phyloP scores from a whole-genome alignment of 92 coral and sea anemone species.

The Phenganax stokvisi region DNA sequence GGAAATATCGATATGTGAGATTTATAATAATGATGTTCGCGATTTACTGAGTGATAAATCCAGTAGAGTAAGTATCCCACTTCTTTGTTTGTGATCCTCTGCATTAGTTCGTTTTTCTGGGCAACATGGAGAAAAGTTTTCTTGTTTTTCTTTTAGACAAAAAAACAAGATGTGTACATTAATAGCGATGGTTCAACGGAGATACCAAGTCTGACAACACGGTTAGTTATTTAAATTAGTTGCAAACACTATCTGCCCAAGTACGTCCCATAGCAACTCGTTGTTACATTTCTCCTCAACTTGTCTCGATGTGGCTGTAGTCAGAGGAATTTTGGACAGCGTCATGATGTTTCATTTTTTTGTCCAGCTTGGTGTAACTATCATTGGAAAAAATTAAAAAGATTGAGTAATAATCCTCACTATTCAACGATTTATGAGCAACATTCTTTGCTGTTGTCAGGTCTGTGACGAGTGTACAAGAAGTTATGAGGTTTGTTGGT shows the following conservation, averaged over 20 bases:
- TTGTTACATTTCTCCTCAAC: no score
- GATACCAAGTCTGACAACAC: conserved; percentile 82
- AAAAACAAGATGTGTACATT: conserved; percentile 76
- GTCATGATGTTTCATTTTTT: no score
- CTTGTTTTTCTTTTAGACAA: conserved; percentile 10
- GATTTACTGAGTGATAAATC: conserved; percentile 76
- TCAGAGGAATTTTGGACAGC: no score
- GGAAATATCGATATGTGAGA: conserved; percentile 92
- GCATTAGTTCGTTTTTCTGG: background rate
- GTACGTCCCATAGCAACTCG: no score
- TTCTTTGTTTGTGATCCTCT: background rate
- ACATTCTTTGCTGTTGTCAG: conserved; percentile 29
- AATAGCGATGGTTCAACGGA: conserved; percentile 97
- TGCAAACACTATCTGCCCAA: no score
- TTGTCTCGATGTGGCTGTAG: no score
- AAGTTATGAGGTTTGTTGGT: conserved; percentile 84
- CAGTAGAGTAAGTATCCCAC: conserved; percentile 53
- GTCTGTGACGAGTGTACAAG: conserved; percentile 73
- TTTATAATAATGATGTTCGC: conserved; percentile 91
- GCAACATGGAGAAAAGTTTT: background rate
- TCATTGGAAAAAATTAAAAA: no score
- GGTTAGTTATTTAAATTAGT: conserved; percentile 33
- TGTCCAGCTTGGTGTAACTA: no score
- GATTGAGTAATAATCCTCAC: no score
- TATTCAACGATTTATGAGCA: background rate